Percentiles rank a stretch among this genome's conserved stretches.
Evolutionary conservation across 2,888 invertebrate genomes (phyloP).

Genomic region (Lasioglossum pauxillum): DNA sequence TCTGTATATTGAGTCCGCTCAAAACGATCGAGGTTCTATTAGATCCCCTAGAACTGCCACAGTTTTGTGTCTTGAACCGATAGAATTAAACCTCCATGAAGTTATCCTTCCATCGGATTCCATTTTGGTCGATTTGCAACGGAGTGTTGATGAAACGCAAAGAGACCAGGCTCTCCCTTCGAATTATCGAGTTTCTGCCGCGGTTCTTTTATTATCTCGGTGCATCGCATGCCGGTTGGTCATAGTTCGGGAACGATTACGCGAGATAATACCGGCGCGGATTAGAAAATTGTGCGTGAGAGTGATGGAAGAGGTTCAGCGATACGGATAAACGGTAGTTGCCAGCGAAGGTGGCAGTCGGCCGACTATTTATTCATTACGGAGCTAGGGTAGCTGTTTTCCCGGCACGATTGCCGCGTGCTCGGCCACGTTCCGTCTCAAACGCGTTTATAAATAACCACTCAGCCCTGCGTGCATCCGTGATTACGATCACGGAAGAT

Average conservation of each 20-base stretch:
- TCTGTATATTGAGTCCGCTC: too few relatives aligned
- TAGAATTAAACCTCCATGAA: too few relatives aligned
- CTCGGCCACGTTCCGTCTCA: slow-evolving; percentile 66
- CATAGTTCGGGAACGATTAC: not conserved
- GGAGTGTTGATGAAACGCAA: not conserved
- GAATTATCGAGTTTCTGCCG: not conserved
- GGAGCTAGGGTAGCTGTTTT: slow-evolving; percentile 39
- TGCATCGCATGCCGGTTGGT: not conserved
- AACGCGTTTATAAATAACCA: slow-evolving; percentile 73
- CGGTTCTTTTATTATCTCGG: not conserved
- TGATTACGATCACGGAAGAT: slow-evolving; percentile 75
- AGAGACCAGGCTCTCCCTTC: not conserved
- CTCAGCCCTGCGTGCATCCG: slow-evolving; percentile 65
- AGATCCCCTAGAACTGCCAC: too few relatives aligned
- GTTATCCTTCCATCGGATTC: too few relatives aligned
- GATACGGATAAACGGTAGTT: slow-evolving; percentile 16
- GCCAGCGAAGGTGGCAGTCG: slow-evolving; percentile 29
- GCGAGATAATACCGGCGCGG: not conserved
- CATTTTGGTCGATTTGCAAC: too few relatives aligned
- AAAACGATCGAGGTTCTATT: too few relatives aligned
- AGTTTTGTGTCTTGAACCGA: too few relatives aligned
- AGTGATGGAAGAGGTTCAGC: not conserved
- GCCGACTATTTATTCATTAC: slow-evolving; percentile 51
- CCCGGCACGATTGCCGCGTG: slow-evolving; percentile 51
- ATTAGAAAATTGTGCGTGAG: too few relatives aligned